These are phyloP conservation scores for Tenthredo notha DNA, from an alignment of 2,888 invertebrate species.

Conservation along the genomic window DNA sequence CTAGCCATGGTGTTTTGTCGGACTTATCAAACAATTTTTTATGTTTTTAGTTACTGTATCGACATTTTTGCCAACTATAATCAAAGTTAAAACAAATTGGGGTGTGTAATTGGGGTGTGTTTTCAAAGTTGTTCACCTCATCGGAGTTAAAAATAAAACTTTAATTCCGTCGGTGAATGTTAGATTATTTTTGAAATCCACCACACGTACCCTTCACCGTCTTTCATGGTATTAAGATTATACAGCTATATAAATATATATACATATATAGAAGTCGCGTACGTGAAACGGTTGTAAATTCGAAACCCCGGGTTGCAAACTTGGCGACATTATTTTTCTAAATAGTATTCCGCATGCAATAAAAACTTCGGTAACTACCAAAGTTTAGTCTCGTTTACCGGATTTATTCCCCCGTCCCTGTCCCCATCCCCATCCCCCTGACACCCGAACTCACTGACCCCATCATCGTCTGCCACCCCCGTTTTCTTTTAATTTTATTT, in stretches of 20 bases:
- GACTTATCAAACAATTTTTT: too few species aligned
- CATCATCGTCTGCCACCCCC: slow-evolving; percentile 21
- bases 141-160: too few species aligned
- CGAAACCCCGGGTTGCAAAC: slow-evolving; percentile 56
- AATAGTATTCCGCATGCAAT: slow-evolving; percentile 73
- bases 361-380: slow-evolving; percentile 74
- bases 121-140: too few species aligned
- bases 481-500: neutral
- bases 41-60: too few species aligned
- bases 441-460: slow-evolving; percentile 48
- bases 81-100: too few species aligned
- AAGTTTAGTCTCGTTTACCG: slow-evolving; percentile 73
- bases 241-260: neutral
- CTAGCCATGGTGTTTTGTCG: too few species aligned
- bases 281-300: slow-evolving; percentile 35
- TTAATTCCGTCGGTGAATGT: neutral
- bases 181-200: slow-evolving; percentile 14
- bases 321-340: slow-evolving; percentile 74
- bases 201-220: neutral
- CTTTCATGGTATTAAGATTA: neutral
- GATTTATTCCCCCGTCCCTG: slow-evolving; percentile 71
- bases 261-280: neutral
- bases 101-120: too few species aligned
- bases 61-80: too few species aligned
- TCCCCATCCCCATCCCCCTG: slow-evolving; percentile 54